phyloP scores from a whole-genome alignment of 2,888 invertebrate species.

The Globia sparganii region DNA sequence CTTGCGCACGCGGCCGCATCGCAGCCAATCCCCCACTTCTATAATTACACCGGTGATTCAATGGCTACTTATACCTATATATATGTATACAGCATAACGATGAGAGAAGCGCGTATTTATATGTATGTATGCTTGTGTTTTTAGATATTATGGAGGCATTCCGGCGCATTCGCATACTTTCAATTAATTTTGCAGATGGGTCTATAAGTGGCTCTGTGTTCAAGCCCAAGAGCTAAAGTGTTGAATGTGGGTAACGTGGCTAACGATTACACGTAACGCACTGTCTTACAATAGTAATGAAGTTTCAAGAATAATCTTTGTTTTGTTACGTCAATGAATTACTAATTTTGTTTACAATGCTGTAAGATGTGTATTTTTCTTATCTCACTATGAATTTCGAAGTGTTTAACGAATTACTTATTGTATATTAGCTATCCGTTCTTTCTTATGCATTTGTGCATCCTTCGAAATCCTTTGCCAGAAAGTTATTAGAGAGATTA shows the following conservation, averaged over 20 bases:
- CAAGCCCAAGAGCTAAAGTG: conserved; percentile 21
- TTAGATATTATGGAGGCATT: conserved; percentile 84
- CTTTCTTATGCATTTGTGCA: neutral
- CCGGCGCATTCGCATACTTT: conserved; percentile 76
- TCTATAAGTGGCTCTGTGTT: conserved; percentile 64
- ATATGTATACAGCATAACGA: conserved; percentile 86
- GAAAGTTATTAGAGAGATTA: neutral
- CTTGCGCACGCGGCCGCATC: conserved; percentile 84
- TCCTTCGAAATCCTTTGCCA: neutral
- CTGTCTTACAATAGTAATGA: neutral
- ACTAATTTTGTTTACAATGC: neutral
- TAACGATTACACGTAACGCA: neutral
- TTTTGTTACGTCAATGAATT: conserved; percentile 6
- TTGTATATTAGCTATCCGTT: neutral
- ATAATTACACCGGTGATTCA: conserved; percentile 91
- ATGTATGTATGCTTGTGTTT: conserved; percentile 86
- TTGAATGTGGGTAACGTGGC: conserved; percentile 18
- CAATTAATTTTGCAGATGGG: conserved; percentile 80
- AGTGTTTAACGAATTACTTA: neutral
- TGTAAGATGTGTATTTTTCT: neutral
- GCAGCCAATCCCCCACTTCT: conserved; percentile 91
- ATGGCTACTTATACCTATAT: conserved; percentile 90
- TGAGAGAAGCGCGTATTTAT: conserved; percentile 86
- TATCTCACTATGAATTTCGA: neutral
- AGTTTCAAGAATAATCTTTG: conserved; percentile 9